Percentiles rank a stretch among this genome's conserved stretches.
Conservation (phyloP, 2,113 vertebrate species). For the Nothocercus julius region DNA sequence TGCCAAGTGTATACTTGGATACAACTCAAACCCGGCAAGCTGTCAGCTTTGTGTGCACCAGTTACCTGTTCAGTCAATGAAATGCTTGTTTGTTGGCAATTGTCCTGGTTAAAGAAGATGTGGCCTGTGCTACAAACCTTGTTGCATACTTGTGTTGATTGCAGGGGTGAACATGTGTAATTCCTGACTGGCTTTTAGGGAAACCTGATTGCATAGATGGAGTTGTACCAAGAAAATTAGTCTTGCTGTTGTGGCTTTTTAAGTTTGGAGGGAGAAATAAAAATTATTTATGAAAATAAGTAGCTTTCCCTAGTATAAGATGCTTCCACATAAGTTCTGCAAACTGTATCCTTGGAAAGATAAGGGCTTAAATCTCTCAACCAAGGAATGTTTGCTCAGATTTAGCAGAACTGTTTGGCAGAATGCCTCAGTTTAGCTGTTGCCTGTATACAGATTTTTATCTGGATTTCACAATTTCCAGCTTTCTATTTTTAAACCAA, state of each 20-base stretch:
- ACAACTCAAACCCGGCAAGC: background rate
- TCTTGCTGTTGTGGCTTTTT: background rate
- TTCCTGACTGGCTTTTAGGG: background rate
- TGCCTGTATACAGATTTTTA: background rate
- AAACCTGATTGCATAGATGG: background rate
- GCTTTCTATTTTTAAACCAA: background rate
- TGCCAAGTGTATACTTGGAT: background rate
- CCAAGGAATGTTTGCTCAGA: background rate
- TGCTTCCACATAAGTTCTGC: background rate
- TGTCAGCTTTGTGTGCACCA: background rate
- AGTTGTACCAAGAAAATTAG: background rate
- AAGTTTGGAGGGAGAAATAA: background rate
- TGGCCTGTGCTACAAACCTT: background rate
- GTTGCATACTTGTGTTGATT: background rate
- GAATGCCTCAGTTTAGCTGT: background rate
- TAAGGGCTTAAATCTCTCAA: background rate
- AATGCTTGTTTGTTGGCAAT: background rate
- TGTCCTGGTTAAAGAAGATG: background rate
- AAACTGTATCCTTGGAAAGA: background rate
- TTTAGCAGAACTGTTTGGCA: background rate
- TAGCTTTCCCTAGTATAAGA: background rate
- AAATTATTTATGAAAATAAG: background rate
- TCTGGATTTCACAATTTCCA: background rate
- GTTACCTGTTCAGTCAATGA: accelerated
- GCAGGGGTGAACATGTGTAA: background rate